Evolutionary conservation across 2,113 vertebrate species (phyloP).

Genomic region (Colaptes auratus): DNA sequence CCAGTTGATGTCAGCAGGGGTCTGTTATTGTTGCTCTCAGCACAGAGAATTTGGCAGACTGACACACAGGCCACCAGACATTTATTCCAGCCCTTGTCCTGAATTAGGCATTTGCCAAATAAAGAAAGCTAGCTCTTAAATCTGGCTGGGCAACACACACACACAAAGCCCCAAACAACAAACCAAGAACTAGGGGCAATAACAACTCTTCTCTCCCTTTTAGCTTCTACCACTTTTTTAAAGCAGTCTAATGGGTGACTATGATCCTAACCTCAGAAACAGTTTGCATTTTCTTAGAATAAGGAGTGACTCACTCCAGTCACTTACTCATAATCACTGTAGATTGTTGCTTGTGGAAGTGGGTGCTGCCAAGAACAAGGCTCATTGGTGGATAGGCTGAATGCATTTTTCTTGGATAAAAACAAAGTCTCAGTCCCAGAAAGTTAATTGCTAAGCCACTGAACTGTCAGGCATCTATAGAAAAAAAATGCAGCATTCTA

Average conservation of each 20-base stretch:
- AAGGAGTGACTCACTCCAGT: slow-evolving; percentile 47
- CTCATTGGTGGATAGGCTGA: not conserved
- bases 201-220: not conserved
- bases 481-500: not conserved
- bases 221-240: not conserved
- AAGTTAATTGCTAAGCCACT: slow-evolving; percentile 46
- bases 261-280: slow-evolving; percentile 36
- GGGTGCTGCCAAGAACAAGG: not conserved
- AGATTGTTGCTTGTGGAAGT: slow-evolving; percentile 25
- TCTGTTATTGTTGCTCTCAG: slow-evolving; percentile 43
- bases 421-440: not conserved
- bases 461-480: not conserved
- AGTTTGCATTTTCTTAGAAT: slow-evolving; percentile 56
- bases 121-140: not conserved
- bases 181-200: not conserved
- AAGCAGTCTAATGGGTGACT: not conserved
- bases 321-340: slow-evolving; percentile 27
- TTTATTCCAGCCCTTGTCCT: slow-evolving; percentile 7
- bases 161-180: rapidly evolving
- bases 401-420: slow-evolving; percentile 40
- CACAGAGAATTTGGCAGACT: not conserved
- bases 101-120: not conserved
- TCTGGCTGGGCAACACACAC: not conserved
- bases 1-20: slow-evolving; percentile 42
- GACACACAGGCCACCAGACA: not conserved